Conservation (phyloP, 92 coral and sea anemone species). For the Zoanthus solanderi region DNA sequence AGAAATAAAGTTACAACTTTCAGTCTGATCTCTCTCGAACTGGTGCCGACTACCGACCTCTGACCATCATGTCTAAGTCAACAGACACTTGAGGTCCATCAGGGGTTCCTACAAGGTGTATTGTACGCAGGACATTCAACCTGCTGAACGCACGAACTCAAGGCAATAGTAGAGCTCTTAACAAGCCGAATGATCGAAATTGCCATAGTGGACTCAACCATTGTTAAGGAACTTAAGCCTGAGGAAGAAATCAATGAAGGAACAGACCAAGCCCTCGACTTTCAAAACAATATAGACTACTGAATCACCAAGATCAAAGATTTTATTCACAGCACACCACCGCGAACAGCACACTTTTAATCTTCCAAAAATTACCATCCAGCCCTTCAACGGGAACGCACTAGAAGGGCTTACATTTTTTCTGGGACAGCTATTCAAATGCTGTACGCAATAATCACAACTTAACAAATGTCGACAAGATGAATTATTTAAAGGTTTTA, state of each 20-base stretch:
- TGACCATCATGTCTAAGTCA: slow-evolving; percentile 31
- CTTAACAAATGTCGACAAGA: slow-evolving; percentile 53
- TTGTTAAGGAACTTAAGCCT: slow-evolving; percentile 11
- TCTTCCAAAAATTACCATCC: slow-evolving; percentile 19
- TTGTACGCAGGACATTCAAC: slow-evolving; percentile 59
- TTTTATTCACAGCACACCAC: slow-evolving; percentile 32
- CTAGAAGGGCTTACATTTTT: slow-evolving; percentile 56
- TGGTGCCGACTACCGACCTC: slow-evolving; percentile 61
- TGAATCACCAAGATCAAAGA: slow-evolving; percentile 54
- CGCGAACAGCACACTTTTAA: too few species aligned
- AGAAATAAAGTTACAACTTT: background rate
- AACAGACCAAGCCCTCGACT: slow-evolving; percentile 52
- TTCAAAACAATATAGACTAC: slow-evolving; percentile 50
- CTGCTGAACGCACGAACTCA: slow-evolving; percentile 57
- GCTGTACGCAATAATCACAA: slow-evolving; percentile 58
- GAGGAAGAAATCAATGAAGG: slow-evolving; percentile 41
- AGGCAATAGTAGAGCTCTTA: slow-evolving; percentile 55
- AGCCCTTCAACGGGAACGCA: slow-evolving; percentile 61
- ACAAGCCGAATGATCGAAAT: slow-evolving; percentile 41
- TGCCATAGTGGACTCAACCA: slow-evolving; percentile 33
- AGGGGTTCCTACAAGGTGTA: slow-evolving; percentile 61
- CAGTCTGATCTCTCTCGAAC: slow-evolving; percentile 42
- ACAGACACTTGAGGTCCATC: slow-evolving; percentile 50
- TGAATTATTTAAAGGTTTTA: slow-evolving; percentile 57
- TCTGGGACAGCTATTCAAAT: slow-evolving; percentile 60